phyloP scores from a whole-genome alignment of 1,140 invertebrate genomes.

The Trialeurodes vaporariorum region DNA sequence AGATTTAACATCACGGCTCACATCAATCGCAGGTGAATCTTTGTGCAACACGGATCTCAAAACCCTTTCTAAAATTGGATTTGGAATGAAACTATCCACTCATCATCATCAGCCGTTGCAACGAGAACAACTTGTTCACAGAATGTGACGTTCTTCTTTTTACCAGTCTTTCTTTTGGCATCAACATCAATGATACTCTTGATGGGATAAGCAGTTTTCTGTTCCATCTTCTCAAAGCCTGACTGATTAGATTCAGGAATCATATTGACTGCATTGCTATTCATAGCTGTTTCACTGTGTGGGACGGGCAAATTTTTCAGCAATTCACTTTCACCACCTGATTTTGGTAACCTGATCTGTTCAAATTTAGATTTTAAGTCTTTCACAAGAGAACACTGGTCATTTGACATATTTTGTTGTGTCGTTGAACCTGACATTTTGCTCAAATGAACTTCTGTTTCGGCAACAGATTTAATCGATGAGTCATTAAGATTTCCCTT shows the following conservation, averaged over 20 bases:
- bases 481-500: background rate
- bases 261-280: background rate
- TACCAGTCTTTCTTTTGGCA: slow-evolving; percentile 43
- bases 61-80: slow-evolving; percentile 78
- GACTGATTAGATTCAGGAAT: background rate
- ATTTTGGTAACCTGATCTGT: slow-evolving; percentile 37
- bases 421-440: slow-evolving; percentile 4
- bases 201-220: slow-evolving; percentile 1
- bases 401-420: slow-evolving; percentile 2
- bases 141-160: slow-evolving; percentile 88
- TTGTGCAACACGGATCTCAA: slow-evolving; percentile 66
- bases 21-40: slow-evolving; percentile 23
- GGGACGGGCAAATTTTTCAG: background rate
- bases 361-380: slow-evolving; percentile 77
- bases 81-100: slow-evolving; percentile 78
- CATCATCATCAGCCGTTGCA: slow-evolving; percentile 80
- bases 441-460: background rate
- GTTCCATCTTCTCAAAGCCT: background rate
- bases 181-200: slow-evolving; percentile 15
- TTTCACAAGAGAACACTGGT: slow-evolving; percentile 39
- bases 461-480: background rate
- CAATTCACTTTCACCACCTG: background rate
- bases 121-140: slow-evolving; percentile 86
- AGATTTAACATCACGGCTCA: slow-evolving; percentile 24
- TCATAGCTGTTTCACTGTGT: background rate